Conservation (phyloP, 1,140 invertebrate genomes). For the Gryon sp. region DNA sequence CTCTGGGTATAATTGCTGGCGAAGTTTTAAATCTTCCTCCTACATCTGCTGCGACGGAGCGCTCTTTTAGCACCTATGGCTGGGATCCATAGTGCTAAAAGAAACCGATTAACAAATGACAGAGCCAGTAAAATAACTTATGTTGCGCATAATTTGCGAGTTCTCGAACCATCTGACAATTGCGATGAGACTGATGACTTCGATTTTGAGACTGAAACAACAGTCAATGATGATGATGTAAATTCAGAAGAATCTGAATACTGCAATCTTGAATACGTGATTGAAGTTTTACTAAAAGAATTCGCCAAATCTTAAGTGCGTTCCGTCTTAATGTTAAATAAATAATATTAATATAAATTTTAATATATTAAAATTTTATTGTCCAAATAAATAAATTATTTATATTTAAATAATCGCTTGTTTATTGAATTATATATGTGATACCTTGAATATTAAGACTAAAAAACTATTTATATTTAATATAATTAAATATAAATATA, state of each 20-base stretch:
- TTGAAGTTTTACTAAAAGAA: conserved; percentile 16
- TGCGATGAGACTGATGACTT: conserved; percentile 5
- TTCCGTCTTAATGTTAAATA: too few species aligned
- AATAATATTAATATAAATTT: too few species aligned
- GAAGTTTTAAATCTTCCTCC: conserved; percentile 37
- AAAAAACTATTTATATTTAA: too few species aligned
- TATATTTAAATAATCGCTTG: too few species aligned
- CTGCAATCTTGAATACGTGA: conserved; percentile 2
- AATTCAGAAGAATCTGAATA: not conserved
- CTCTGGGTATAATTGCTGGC: conserved; percentile 17
- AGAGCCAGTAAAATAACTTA: conserved; percentile 53
- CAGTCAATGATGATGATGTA: not conserved
- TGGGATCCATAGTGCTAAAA: conserved; percentile 56
- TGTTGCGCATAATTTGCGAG: conserved; percentile 45
- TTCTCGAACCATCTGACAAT: conserved; percentile 3
- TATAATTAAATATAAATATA: too few species aligned
- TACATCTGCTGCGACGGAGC: conserved; percentile 45
- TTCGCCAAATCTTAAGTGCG: conserved; percentile 5
- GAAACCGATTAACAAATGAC: conserved; percentile 32
- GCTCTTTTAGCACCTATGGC: conserved; percentile 46
- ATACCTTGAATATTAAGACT: too few species aligned
- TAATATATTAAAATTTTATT: too few species aligned
- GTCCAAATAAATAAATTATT: too few species aligned
- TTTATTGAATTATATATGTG: too few species aligned
- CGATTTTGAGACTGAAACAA: conserved; percentile 5